Evolutionary conservation across 2,888 invertebrate genomes (phyloP).

Genomic region (Marasmarcha lunaedactyla): DNA sequence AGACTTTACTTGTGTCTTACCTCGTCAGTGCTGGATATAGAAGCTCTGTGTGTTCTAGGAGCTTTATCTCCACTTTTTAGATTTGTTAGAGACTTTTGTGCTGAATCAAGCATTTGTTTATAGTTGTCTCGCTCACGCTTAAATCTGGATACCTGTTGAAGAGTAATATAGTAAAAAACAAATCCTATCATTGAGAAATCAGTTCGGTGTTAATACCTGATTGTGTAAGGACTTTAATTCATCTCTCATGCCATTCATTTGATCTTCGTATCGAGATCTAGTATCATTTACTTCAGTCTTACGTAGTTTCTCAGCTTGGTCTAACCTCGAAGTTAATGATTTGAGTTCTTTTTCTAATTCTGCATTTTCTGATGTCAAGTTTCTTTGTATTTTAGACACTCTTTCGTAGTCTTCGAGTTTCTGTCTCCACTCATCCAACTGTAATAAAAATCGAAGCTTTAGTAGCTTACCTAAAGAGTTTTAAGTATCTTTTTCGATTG

Average conservation of each 20-base stretch:
- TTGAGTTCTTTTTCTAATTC: slow-evolving; percentile 82
- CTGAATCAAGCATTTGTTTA: slow-evolving; percentile 89
- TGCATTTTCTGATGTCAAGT: slow-evolving; percentile 80
- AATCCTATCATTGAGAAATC: background rate
- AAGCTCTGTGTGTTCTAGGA: slow-evolving; percentile 65
- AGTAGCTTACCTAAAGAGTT: background rate
- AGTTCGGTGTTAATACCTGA: slow-evolving; percentile 58
- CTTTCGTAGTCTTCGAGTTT: slow-evolving; percentile 89
- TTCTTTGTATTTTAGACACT: slow-evolving; percentile 85
- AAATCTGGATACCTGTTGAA: slow-evolving; percentile 73
- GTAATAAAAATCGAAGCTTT: slow-evolving; percentile 7
- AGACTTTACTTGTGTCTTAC: too few relatives aligned
- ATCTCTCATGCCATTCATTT: slow-evolving; percentile 82
- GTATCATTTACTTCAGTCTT: slow-evolving; percentile 84
- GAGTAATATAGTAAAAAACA: slow-evolving; percentile 1
- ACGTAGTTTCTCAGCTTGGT: slow-evolving; percentile 77
- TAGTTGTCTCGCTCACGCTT: slow-evolving; percentile 90
- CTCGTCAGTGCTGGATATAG: slow-evolving; percentile 81
- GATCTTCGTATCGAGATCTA: slow-evolving; percentile 87
- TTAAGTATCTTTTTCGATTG: too few relatives aligned
- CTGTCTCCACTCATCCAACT: slow-evolving; percentile 83
- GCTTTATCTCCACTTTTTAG: slow-evolving; percentile 72
- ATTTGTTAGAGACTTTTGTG: slow-evolving; percentile 86
- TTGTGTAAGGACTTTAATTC: slow-evolving; percentile 86
- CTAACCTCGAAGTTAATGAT: slow-evolving; percentile 74